These are phyloP conservation scores for Achlya flavicornis DNA, from an alignment of 2,888 invertebrate species.

Conservation along the genomic window DNA sequence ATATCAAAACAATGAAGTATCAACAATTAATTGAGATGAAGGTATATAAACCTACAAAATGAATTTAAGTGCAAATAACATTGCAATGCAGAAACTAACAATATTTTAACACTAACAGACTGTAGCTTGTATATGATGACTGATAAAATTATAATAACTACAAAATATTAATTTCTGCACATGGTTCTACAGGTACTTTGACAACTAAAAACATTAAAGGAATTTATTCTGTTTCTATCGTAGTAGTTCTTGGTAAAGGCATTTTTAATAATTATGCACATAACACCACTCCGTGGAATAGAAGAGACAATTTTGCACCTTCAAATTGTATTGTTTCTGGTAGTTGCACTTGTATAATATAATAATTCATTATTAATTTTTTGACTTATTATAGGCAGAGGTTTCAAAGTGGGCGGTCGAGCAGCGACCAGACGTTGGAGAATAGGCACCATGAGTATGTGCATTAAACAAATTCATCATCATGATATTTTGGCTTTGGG, in stretches of 20 bases:
- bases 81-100: slow-evolving; percentile 8
- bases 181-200: background rate
- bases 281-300: background rate
- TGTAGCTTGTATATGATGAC: background rate
- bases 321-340: background rate
- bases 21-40: background rate
- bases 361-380: background rate
- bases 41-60: background rate
- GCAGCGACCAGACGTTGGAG: slow-evolving; percentile 5
- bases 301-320: background rate
- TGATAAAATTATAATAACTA: background rate
- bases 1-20: slow-evolving; percentile 1
- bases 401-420: slow-evolving; percentile 9
- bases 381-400: slow-evolving; percentile 13
- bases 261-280: background rate
- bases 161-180: background rate
- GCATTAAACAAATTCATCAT: background rate
- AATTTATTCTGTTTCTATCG: background rate
- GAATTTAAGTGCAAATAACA: slow-evolving; percentile 4
- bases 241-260: background rate
- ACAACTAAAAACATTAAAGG: background rate
- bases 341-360: slow-evolving; percentile 10
- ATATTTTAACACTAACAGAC: slow-evolving; percentile 1
- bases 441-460: slow-evolving; percentile 11
- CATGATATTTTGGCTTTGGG: background rate